Percentiles rank a stretch among this genome's conserved stretches.
Evolutionary conservation across 1,140 invertebrate genomes (phyloP).

Genomic region (Spodoptera frugiperda): DNA sequence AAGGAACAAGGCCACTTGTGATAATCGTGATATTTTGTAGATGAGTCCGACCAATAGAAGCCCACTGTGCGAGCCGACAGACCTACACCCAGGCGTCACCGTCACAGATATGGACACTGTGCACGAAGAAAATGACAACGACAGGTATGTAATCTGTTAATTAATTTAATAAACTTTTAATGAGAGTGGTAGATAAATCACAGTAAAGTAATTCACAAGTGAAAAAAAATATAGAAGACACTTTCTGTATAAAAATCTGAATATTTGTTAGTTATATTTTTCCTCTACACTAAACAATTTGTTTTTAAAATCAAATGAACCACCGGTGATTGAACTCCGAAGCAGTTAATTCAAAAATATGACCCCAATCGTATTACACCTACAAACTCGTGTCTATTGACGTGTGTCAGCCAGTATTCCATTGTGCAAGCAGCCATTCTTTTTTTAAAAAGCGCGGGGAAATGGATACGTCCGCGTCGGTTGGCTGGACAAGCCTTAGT

Average conservation of each 20-base stretch:
- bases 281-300: too few relatives aligned
- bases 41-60: constrained; percentile 75
- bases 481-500: constrained; percentile 47
- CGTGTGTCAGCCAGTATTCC: constrained; percentile 21
- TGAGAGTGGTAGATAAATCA: too few relatives aligned
- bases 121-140: constrained; percentile 81
- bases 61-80: constrained; percentile 69
- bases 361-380: constrained; percentile 3
- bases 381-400: constrained; percentile 12
- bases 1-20: background rate
- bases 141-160: constrained; percentile 66
- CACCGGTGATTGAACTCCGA: background rate
- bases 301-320: background rate
- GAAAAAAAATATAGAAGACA: too few relatives aligned
- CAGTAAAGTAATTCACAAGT: too few relatives aligned
- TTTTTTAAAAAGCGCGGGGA: constrained; percentile 55
- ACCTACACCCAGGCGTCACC: constrained; percentile 72
- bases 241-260: background rate
- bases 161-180: background rate
- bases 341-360: constrained; percentile 17
- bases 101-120: constrained; percentile 83
- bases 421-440: constrained; percentile 44
- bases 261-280: background rate
- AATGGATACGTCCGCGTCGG: constrained; percentile 54
- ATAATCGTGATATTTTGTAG: constrained; percentile 56